Evolutionary conservation across 35 echinoderm and acorn worm genomes (phyloP).

Genomic region (Lytechinus pictus): DNA sequence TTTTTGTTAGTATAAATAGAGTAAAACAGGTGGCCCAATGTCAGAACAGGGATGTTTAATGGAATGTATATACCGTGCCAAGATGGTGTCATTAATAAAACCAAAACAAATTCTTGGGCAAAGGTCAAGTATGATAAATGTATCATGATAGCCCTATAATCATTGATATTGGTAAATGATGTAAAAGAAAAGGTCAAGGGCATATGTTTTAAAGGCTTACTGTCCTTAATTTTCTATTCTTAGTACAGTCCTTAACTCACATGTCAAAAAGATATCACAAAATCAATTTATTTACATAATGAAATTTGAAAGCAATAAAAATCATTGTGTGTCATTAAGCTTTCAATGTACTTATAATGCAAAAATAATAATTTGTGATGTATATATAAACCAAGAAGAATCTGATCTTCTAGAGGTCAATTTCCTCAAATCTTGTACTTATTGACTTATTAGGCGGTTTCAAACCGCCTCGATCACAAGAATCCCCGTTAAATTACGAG

Average conservation of each 20-base stretch:
- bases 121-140: constrained; percentile 13
- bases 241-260: too few relatives aligned
- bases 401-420: neutral
- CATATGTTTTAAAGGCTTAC: neutral
- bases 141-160: neutral
- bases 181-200: neutral
- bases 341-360: too few relatives aligned
- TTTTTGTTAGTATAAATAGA: neutral
- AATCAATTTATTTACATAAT: too few relatives aligned
- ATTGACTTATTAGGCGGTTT: too few relatives aligned
- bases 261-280: too few relatives aligned
- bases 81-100: neutral
- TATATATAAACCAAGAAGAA: neutral
- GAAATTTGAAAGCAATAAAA: too few relatives aligned
- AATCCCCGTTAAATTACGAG: too few relatives aligned
- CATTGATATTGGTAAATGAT: neutral
- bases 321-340: too few relatives aligned
- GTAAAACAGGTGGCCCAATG: neutral
- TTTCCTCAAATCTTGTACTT: neutral
- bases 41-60: neutral
- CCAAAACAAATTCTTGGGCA: constrained; percentile 11
- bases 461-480: too few relatives aligned
- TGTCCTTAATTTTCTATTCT: neutral
- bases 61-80: neutral
- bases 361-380: too few relatives aligned